These are phyloP conservation scores for Tonatia bakeri DNA, from an alignment of 2,113 vertebrate genomes.

Conservation along the genomic window DNA sequence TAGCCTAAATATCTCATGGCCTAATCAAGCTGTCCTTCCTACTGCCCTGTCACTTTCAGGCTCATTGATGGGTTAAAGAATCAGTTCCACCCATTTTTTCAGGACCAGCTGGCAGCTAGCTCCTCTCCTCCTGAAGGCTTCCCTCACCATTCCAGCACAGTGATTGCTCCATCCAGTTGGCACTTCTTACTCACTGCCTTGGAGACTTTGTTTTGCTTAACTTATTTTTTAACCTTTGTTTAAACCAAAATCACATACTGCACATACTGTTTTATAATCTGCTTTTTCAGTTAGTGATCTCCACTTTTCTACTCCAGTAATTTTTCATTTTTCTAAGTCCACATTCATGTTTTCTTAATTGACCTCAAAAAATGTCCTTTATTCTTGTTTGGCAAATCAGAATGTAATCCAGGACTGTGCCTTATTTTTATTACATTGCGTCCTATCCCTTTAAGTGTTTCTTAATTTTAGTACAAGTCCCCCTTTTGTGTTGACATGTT, in stretches of 20 bases:
- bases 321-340: neutral
- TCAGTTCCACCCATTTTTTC: neutral
- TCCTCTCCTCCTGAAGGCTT: neutral
- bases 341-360: neutral
- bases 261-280: neutral
- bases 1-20: neutral
- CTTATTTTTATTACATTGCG: neutral
- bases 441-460: neutral
- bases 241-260: neutral
- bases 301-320: neutral
- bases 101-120: neutral
- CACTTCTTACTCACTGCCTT: neutral
- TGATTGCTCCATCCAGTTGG: neutral
- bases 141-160: neutral
- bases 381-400: neutral
- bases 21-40: neutral
- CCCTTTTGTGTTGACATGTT: neutral
- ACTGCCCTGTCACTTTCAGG: neutral
- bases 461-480: neutral
- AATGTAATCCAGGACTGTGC: neutral
- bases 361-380: neutral
- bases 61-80: neutral
- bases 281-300: neutral
- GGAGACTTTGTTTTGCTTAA: neutral
- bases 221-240: conserved; percentile 35